Evolutionary conservation across 1,140 invertebrate species (phyloP).

Genomic region (Ceratitis capitata): DNA sequence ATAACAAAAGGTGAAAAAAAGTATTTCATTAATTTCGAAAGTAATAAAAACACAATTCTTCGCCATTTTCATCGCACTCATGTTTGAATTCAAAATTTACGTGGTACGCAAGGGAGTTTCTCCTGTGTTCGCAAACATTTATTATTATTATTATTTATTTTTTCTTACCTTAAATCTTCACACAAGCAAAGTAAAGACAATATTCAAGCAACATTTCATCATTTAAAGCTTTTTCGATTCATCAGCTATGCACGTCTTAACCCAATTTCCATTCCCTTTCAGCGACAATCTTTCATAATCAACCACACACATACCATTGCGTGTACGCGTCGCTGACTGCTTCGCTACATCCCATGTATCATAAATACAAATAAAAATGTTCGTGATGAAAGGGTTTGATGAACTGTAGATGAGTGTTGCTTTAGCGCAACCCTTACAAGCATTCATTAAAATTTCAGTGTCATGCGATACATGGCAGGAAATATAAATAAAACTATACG

Average conservation of each 20-base stretch:
- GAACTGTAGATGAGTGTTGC: neutral
- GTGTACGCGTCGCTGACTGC: too few species aligned
- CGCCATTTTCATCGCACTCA: too few species aligned
- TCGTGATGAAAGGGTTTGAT: slow-evolving; percentile 3
- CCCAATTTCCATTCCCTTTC: neutral
- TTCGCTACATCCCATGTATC: neutral
- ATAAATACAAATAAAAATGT: neutral
- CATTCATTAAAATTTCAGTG: neutral
- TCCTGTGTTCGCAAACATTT: too few species aligned
- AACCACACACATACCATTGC: neutral
- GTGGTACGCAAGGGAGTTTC: too few species aligned
- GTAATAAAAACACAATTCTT: too few species aligned
- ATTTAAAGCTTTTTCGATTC: neutral
- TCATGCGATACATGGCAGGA: neutral
- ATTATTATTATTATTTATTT: too few species aligned
- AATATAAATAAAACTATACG: neutral
- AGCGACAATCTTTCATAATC: neutral
- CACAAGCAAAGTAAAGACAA: too few species aligned
- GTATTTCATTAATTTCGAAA: too few species aligned
- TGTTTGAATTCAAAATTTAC: too few species aligned
- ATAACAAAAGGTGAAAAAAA: too few species aligned
- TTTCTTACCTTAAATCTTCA: too few species aligned
- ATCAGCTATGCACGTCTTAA: neutral
- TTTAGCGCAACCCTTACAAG: neutral
- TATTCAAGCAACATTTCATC: neutral